A percentile compares a stretch with the other conserved stretches of the same genome.
phyloP scores from a whole-genome alignment of 2,797 vertebrate species.

The Sternotherus odoratus region DNA sequence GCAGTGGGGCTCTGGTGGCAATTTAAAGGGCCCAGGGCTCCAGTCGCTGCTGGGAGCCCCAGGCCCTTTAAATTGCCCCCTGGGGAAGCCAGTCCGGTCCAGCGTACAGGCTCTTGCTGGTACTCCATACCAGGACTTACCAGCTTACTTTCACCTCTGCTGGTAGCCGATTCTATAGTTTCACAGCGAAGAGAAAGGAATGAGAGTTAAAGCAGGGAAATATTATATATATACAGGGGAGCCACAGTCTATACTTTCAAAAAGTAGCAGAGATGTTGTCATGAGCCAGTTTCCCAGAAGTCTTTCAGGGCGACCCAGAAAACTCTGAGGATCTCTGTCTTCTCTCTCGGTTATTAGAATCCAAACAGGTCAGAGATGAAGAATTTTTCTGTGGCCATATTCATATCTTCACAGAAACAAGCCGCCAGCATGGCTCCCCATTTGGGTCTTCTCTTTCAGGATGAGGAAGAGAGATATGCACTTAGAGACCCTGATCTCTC shows the following conservation, averaged over 20 bases:
- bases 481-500: too few relatives aligned
- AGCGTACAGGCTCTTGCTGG: too few relatives aligned
- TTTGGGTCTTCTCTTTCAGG: not conserved
- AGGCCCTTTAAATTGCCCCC: too few relatives aligned
- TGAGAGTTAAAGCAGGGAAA: not conserved
- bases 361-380: not conserved
- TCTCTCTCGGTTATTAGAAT: not conserved
- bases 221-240: too few relatives aligned
- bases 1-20: too few relatives aligned
- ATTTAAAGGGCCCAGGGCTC: too few relatives aligned
- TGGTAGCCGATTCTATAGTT: not conserved
- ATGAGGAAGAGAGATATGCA: not conserved
- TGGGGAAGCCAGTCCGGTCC: too few relatives aligned
- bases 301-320: not conserved
- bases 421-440: too few relatives aligned
- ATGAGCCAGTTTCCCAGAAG: not conserved
- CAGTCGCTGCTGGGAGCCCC: too few relatives aligned
- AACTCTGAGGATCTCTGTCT: not conserved
- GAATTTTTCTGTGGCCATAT: not conserved
- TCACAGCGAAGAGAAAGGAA: not conserved
- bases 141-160: too few relatives aligned
- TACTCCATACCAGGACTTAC: too few relatives aligned
- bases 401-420: not conserved
- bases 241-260: not conserved
- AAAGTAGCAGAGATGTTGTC: not conserved